phyloP scores from a whole-genome alignment of 2,113 vertebrate species.

The Zapus hudsonius region DNA sequence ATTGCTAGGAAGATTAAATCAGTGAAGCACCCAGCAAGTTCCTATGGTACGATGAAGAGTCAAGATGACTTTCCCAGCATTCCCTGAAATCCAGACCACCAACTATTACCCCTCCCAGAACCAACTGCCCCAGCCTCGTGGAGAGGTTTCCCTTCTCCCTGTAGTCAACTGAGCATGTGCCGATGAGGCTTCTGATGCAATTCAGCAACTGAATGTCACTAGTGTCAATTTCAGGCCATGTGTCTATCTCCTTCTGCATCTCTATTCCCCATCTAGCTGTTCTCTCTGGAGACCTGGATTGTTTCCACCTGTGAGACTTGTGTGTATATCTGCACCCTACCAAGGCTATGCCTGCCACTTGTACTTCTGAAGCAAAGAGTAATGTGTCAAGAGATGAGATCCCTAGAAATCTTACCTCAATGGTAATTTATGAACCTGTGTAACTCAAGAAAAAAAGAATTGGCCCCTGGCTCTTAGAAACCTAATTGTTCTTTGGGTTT shows the following conservation, averaged over 20 bases:
- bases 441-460: not conserved
- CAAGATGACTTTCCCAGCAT: not conserved
- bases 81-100: not conserved
- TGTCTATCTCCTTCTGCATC: not conserved
- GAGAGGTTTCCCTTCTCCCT: not conserved
- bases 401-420: not conserved
- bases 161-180: not conserved
- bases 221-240: not conserved
- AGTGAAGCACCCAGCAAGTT: not conserved
- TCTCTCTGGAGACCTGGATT: not conserved
- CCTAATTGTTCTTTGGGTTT: not conserved
- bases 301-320: not conserved
- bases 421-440: not conserved
- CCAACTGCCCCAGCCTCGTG: not conserved
- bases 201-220: not conserved
- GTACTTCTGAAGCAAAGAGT: not conserved
- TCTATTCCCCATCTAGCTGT: not conserved
- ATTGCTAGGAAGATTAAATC: not conserved
- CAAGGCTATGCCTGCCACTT: not conserved
- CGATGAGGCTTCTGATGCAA: no score
- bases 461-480: not conserved
- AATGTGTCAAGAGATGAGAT: not conserved
- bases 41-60: not conserved
- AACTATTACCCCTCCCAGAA: not conserved
- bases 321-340: fast-evolving